Percentiles rank a stretch among this genome's conserved stretches.
Conservation (phyloP, 2,888 invertebrate genomes). For the Ophonus ardosiacus region DNA sequence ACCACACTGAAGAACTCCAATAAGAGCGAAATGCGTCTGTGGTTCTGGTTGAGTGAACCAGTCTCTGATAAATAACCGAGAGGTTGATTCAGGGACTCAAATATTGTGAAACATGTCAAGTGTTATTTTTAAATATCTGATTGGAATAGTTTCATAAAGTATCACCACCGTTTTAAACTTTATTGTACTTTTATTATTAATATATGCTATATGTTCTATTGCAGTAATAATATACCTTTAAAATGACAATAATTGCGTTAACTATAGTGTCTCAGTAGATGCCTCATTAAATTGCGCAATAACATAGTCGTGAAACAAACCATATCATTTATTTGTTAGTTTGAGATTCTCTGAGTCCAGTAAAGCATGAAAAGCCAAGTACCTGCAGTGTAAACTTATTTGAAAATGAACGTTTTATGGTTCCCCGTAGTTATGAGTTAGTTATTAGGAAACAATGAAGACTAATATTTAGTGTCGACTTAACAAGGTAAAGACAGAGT, state of each 20-base stretch:
- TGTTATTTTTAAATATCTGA: too few relatives aligned
- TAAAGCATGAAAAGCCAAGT: background rate
- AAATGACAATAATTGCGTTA: background rate
- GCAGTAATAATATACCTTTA: background rate
- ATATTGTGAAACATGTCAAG: too few relatives aligned
- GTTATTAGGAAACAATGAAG: constrained; percentile 43
- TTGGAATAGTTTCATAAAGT: too few relatives aligned
- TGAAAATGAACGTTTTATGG: constrained; percentile 39
- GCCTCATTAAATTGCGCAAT: background rate
- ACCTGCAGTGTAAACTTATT: constrained; percentile 38
- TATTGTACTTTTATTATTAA: too few relatives aligned
- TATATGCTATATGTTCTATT: too few relatives aligned
- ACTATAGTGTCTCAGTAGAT: background rate
- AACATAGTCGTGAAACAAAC: background rate
- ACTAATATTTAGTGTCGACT: constrained; percentile 46
- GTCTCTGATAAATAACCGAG: too few relatives aligned
- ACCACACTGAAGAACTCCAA: too few relatives aligned
- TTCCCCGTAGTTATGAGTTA: constrained; percentile 25
- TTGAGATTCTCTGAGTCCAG: background rate
- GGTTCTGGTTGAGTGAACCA: too few relatives aligned
- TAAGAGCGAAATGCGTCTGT: too few relatives aligned
- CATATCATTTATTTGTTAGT: background rate
- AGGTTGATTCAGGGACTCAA: too few relatives aligned
- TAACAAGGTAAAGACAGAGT: constrained; percentile 35
- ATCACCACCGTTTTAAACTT: too few relatives aligned